A percentile compares a stretch with the other conserved stretches of the same genome.
Evolutionary conservation across 2,113 vertebrate species (phyloP).

Genomic region (Lynx canadensis): DNA sequence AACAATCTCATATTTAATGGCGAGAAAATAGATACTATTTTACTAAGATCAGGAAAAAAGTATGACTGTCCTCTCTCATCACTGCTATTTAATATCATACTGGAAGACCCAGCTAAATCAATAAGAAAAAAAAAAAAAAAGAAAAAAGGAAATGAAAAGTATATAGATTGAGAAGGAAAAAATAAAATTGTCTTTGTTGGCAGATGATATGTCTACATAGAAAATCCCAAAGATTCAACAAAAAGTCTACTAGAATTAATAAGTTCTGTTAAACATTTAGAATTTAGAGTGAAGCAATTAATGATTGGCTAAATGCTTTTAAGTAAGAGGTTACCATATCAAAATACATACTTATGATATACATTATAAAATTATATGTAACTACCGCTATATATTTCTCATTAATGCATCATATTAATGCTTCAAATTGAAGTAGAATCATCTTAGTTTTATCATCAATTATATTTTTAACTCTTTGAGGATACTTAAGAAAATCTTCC

Average conservation of each 20-base stretch:
- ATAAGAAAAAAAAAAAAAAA: background rate
- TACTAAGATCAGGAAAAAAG: background rate
- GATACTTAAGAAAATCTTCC: background rate
- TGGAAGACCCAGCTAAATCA: background rate
- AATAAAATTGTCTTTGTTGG: background rate
- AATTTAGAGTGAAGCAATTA: background rate
- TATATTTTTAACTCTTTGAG: background rate
- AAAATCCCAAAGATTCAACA: background rate
- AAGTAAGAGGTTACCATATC: background rate
- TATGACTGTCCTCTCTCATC: no score
- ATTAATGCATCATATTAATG: background rate
- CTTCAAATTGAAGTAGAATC: background rate
- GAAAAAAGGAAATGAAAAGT: background rate
- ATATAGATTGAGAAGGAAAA: background rate
- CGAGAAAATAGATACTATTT: background rate
- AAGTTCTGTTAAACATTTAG: background rate
- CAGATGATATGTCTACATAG: background rate
- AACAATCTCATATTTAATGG: background rate
- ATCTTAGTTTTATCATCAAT: background rate
- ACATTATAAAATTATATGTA: background rate
- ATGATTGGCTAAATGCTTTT: background rate
- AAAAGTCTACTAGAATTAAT: background rate
- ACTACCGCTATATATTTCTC: background rate
- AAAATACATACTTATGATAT: background rate
- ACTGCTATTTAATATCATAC: background rate